A percentile compares a stretch with the other conserved stretches of the same genome.
phyloP scores from a whole-genome alignment of 2,113 vertebrate genomes.

The Acanthisitta chloris region DNA sequence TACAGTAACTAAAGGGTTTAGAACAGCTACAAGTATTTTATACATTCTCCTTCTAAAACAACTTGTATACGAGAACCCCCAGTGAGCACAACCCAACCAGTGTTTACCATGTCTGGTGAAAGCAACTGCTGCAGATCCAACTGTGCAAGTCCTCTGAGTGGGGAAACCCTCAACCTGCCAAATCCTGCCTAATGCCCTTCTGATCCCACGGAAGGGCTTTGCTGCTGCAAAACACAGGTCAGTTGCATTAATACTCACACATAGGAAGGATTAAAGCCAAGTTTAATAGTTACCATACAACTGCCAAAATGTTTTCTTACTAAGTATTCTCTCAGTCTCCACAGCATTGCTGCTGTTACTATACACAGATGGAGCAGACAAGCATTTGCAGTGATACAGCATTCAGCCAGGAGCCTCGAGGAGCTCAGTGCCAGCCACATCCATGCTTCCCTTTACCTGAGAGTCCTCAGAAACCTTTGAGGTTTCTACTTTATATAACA shows the following conservation, averaged over 20 bases:
- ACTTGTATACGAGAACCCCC: not conserved
- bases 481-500: not conserved
- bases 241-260: not conserved
- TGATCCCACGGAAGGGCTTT: not conserved
- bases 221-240: not conserved
- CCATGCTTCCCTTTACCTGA: not conserved
- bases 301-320: not conserved
- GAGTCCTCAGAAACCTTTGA: not conserved
- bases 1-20: accelerated
- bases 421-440: not conserved
- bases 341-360: not conserved
- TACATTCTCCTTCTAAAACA: not conserved
- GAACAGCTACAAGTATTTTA: not conserved
- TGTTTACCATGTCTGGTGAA: not conserved
- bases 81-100: not conserved
- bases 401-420: not conserved
- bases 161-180: not conserved
- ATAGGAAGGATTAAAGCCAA: not conserved
- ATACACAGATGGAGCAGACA: no score
- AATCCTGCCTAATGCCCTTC: not conserved
- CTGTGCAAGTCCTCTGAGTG: not conserved
- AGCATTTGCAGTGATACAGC: not conserved
- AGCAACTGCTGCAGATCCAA: not conserved
- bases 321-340: not conserved
- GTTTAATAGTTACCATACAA: not conserved